Conservation (phyloP, 1,140 invertebrate genomes). For the Saccostrea echinata region DNA sequence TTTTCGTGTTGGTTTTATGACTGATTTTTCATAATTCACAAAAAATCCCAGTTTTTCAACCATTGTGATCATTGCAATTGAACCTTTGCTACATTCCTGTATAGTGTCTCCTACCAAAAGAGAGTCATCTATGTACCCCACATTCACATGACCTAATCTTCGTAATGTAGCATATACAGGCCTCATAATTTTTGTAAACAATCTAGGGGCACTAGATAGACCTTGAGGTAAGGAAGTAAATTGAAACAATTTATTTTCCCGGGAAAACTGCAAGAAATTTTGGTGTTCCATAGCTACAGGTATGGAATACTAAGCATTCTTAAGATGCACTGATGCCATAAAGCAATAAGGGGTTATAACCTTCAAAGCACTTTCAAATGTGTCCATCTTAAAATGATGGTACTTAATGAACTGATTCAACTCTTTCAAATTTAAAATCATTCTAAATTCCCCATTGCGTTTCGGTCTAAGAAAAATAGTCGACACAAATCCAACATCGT, state of each 20-base stretch:
- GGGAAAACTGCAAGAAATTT: slow-evolving; percentile 59
- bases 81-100: slow-evolving; percentile 43
- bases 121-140: slow-evolving; percentile 36
- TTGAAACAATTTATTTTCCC: slow-evolving; percentile 49
- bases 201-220: slow-evolving; percentile 21
- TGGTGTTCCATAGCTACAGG: slow-evolving; percentile 37
- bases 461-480: slow-evolving; percentile 40
- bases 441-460: slow-evolving; percentile 5
- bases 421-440: slow-evolving; percentile 44
- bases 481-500: slow-evolving; percentile 34
- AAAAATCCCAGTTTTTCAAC: slow-evolving; percentile 53
- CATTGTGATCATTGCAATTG: slow-evolving; percentile 33
- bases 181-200: slow-evolving; percentile 46
- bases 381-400: slow-evolving; percentile 50
- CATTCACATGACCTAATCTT: neutral
- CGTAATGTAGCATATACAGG: neutral
- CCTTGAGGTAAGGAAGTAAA: slow-evolving; percentile 57
- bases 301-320: slow-evolving; percentile 51
- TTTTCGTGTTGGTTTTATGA: slow-evolving; percentile 54
- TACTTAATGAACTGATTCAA: slow-evolving; percentile 42
- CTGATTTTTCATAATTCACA: slow-evolving; percentile 63
- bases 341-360: slow-evolving; percentile 16
- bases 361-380: too few species aligned
- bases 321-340: slow-evolving; percentile 41
- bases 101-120: slow-evolving; percentile 39